Evolutionary conservation across 2,113 vertebrate species (phyloP).

Genomic region (Spilogale gracilis): DNA sequence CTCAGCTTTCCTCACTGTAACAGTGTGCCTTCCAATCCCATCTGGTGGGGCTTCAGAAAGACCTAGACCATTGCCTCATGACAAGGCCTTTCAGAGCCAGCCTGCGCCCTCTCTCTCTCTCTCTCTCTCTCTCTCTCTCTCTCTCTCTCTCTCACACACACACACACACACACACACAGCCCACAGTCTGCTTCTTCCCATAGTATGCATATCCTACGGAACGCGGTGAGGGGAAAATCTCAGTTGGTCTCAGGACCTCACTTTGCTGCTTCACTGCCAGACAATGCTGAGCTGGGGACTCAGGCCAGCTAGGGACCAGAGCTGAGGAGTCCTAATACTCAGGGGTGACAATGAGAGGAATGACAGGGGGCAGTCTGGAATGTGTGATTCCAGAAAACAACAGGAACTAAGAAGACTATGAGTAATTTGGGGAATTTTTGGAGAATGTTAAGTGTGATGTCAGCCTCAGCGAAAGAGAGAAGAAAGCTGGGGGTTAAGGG

Average conservation of each 20-base stretch:
- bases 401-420: constrained; percentile 38
- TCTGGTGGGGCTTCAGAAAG: neutral
- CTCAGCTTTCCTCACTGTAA: neutral
- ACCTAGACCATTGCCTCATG: neutral
- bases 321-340: neutral
- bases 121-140: too few relatives aligned
- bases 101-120: neutral
- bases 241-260: neutral
- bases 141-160: too few relatives aligned
- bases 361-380: neutral
- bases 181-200: neutral
- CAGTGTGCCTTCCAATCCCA: neutral
- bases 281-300: neutral
- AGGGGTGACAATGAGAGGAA: neutral
- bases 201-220: neutral
- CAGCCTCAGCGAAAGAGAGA: constrained; percentile 19
- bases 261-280: neutral
- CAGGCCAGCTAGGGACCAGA: neutral
- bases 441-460: constrained; percentile 66
- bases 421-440: constrained; percentile 57
- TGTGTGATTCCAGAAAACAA: constrained; percentile 59
- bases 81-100: neutral
- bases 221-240: neutral
- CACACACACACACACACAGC: neutral
- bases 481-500: neutral